Base-by-base conservation (phyloP, 2,888 invertebrate species). In the Polyommatus iphigenia region DNA sequence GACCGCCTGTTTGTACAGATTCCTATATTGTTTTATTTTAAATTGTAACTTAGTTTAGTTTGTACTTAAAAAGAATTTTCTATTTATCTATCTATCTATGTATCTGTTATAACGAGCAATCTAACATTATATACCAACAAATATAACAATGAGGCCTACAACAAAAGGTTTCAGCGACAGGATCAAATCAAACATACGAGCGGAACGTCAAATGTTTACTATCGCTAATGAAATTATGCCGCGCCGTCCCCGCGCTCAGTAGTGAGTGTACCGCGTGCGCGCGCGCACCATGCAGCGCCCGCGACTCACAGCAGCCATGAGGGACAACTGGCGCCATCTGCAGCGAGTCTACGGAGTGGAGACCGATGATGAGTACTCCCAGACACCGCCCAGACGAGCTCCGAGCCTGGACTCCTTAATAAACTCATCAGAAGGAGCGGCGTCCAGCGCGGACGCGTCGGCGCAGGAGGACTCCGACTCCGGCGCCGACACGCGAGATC, bases 361-460 rank as follows among this genome's bases (percentile, higher is more conserved):
- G 80, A 85, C 90, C 81, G 91, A 92, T 78, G 89, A 89, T 41
- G 90, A 91, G 78, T 87, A 83, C 82, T 78, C 67, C 67, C 67
- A 67, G 20, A 29, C 87, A 50, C 90, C 90, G 79, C 91, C 90
- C 36, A 85, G 88, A 1, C 87, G 94, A 78, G 94, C 95, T 2
- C 95, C 96, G 75, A 96, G 96, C 3, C 88, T 96, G 76, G 96
- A 96, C 86, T 96, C 96, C 81, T 92, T 96, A 50, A 96, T 96
- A 79, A 96, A 96, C 89, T 95, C 96, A 5, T 96, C 96, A 0
- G 96, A 96, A 83, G 95, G 94, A 72, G 96, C 95, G 80, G 95
- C 95, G 78, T 95, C 95, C 41, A 95, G 95, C 83, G 95, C 94
- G 77, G 96, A 96, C 84, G 96, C 95, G 57, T 95, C 95, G 78